Evolutionary conservation across 2,113 vertebrate genomes (phyloP), one percentile per base, ranked within the genome.

Genomic region (Miniopterus natalensis): DNA sequence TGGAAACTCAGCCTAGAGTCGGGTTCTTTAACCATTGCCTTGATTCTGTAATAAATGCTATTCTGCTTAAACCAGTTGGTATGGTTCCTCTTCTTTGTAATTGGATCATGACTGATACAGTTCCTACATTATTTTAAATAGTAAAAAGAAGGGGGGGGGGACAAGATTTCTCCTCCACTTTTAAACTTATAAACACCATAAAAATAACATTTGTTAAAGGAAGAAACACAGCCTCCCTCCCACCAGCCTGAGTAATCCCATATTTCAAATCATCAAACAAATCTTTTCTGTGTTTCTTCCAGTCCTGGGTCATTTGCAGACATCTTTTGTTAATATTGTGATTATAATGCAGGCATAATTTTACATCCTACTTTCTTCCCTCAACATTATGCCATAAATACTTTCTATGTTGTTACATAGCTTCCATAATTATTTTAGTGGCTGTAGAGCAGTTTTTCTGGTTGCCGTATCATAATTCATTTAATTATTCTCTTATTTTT

Each of bases 371-470:
- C 15, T 92, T 92, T 95, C 80, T 73, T 93, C 8, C 45, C 21
- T 94, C 95, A 88, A 73, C 59, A 57, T 92, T 66, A 57, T 84
- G 31, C 14, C 27, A 59, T 70, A 92, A 95, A 81, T 78, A 84
- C n/a, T 36, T 93, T 93, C 40, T 75, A 13, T 94, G 17, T 55
- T 92, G 63, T 59, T 88, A 81, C 20, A 59, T 53, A 42, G 49
- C 90, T 66, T 75, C 57, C 57, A 61, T 95, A 96, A 95, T 95
- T 95, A 94, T 95, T 73, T 94, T 88, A 95, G 92, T 85, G 61
- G 5, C 31, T 92, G 2, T 61, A 21, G 40, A 91, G 81, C 4
- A 79, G 31, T 27, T 94, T 63, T 84, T 97, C 55, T 86, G 84
- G 51, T 45, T 74, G 23, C 84, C 49, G 23, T 70, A 85, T 78